Evolutionary conservation across 1,140 invertebrate species (phyloP).

Genomic region (Panagrolaimus sp.): DNA sequence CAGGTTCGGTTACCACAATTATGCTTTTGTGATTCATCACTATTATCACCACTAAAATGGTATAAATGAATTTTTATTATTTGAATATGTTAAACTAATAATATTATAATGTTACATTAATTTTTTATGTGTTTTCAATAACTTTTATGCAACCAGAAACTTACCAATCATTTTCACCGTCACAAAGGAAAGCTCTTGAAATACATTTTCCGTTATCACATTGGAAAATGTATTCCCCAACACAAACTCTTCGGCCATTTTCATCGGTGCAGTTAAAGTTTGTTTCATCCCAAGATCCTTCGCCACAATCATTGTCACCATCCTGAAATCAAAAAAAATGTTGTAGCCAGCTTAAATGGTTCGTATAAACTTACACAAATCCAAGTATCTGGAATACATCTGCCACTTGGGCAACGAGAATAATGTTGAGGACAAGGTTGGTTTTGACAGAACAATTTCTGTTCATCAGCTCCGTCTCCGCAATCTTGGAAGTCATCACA

Average conservation of each 20-base stretch:
- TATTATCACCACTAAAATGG: too few species aligned
- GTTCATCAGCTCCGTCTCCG: slow-evolving; percentile 45
- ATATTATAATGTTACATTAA: too few species aligned
- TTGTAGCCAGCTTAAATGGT: not conserved
- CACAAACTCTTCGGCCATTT: slow-evolving; percentile 48
- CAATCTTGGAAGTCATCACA: slow-evolving; percentile 56
- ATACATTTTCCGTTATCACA: slow-evolving; percentile 96
- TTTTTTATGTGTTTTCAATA: too few species aligned
- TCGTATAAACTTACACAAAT: slow-evolving; percentile 33
- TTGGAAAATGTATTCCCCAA: slow-evolving; percentile 63
- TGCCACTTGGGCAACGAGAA: slow-evolving; percentile 51
- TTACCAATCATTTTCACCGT: slow-evolving; percentile 87
- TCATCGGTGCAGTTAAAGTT: slow-evolving; percentile 56
- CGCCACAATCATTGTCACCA: slow-evolving; percentile 60
- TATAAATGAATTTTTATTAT: too few species aligned
- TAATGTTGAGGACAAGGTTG: slow-evolving; percentile 52
- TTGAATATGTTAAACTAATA: too few species aligned
- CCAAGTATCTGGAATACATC: slow-evolving; percentile 58
- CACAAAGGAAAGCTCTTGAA: slow-evolving; percentile 90
- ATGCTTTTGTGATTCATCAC: slow-evolving; percentile 62
- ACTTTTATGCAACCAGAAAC: slow-evolving; percentile 79
- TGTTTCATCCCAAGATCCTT: slow-evolving; percentile 60
- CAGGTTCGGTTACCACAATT: slow-evolving; percentile 63
- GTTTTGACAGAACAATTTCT: slow-evolving; percentile 55
- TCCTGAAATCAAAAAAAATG: slow-evolving; percentile 20